Base-by-base conservation (phyloP, 1,140 invertebrate genomes). In the Panonychus citri region DNA sequence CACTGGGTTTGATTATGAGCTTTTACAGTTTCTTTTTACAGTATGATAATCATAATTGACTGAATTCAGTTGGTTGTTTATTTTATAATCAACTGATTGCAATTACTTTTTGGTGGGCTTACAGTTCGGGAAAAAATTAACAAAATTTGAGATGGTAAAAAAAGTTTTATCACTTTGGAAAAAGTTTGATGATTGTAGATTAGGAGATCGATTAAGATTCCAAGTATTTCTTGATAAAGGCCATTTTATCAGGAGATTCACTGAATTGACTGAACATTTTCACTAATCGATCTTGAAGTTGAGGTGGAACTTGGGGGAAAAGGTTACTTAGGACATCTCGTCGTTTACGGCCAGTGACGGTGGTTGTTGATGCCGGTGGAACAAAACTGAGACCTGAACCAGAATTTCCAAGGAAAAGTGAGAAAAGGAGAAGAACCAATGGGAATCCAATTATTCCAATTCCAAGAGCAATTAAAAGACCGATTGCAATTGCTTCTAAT, bases 361-460 rank as follows among this genome's bases (percentile, higher is more conserved):
- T 55, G 13, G 52, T 59, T 17, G 55, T 58, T 10, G 58, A 52
- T 12, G 58, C 28, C n/a, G 58, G 60, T 24, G 58, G 58, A 25
- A 59, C 39, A 15, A 59, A 37, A 37, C 42, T 57, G 13, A 59
- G 19, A 13, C 58, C 58, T 3, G 21, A 19, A 37, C 46, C 27
- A n/a, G 24, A 5, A 26, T 17, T 19, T 25, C 56, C 56, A 37
- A 27, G 3, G 27, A 56, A 59, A 15, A 59, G 8, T n/a, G 19
- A 24, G 5, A 53, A 39, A 4, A 57, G 28, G 2, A 59, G 21
- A 21, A 59, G 15, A 13, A 59, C 30, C 12, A 59, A 30, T 21
- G 58, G 58, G 2, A 59, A 39, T n/a, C 55, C 58, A n/a, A 59
- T 17, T n/a, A 57, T 24, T 19, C 58, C 53, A 15, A 59, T 17